Evolutionary conservation across 2,113 vertebrate genomes (phyloP).

Genomic region (Hippolais icterina): DNA sequence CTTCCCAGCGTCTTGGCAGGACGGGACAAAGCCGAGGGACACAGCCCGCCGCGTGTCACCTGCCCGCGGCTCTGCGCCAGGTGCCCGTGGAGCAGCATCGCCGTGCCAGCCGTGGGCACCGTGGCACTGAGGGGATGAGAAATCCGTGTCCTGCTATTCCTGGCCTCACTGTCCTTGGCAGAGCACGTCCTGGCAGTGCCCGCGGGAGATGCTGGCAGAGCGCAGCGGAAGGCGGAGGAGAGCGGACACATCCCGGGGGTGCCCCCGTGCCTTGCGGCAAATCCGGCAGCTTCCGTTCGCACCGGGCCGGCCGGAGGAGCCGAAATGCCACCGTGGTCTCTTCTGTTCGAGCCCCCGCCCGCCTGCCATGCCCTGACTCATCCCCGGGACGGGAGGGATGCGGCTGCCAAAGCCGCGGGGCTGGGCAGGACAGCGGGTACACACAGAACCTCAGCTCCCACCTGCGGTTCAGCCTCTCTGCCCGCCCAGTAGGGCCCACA

Average conservation of each 20-base stretch:
- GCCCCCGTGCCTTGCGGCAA: not conserved
- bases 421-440: not conserved
- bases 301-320: not conserved
- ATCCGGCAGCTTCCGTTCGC: not conserved
- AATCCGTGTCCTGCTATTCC: slow-evolving; percentile 10
- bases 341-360: not conserved
- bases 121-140: not conserved
- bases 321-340: not conserved
- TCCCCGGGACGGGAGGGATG: not conserved
- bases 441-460: accelerated
- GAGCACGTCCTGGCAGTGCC: not conserved
- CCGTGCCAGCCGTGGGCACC: accelerated
- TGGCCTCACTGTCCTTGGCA: slow-evolving; percentile 32
- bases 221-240: not conserved
- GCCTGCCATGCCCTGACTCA: not conserved
- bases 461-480: not conserved
- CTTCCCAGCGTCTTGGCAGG: not conserved
- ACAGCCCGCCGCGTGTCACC: accelerated
- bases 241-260: not conserved
- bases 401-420: not conserved
- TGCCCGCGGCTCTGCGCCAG: not conserved
- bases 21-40: not conserved
- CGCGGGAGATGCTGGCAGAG: not conserved
- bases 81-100: not conserved
- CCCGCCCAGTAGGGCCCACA: not conserved